Conservation (phyloP, 2,797 vertebrate species). For the Leucoraja ocellata region DNA sequence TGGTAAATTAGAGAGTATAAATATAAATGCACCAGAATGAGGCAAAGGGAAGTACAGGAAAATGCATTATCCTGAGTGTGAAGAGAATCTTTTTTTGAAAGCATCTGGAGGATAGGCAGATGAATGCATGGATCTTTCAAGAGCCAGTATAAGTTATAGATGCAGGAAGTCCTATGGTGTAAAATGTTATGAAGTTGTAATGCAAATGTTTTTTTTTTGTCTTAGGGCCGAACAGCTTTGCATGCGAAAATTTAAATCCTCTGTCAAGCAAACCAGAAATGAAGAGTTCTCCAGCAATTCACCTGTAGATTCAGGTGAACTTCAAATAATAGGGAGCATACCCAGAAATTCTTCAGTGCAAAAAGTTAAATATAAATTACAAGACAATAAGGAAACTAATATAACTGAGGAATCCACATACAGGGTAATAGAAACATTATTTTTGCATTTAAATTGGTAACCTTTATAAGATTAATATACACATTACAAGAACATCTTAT, state of each 20-base stretch:
- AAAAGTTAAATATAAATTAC: slow-evolving; percentile 52
- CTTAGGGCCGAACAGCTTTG: slow-evolving; percentile 14
- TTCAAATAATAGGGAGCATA: slow-evolving; percentile 47
- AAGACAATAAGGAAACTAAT: slow-evolving; percentile 47
- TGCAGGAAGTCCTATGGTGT: neutral
- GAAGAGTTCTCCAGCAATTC: slow-evolving; percentile 46
- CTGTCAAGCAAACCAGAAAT: slow-evolving; percentile 44
- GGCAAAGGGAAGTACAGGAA: neutral
- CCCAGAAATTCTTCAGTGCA: slow-evolving; percentile 47
- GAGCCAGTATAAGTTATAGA: neutral
- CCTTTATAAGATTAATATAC: neutral
- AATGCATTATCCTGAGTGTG: neutral
- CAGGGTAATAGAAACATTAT: slow-evolving; percentile 58
- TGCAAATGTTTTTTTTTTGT: neutral
- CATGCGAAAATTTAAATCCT: slow-evolving; percentile 50
- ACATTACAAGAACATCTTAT: neutral
- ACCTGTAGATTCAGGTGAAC: slow-evolving; percentile 43
- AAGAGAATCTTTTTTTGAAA: neutral
- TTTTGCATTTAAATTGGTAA: neutral
- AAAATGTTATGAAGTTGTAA: neutral
- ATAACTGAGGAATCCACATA: slow-evolving; percentile 72
- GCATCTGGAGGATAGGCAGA: neutral
- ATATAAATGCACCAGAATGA: neutral
- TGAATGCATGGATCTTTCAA: neutral
- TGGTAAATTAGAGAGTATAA: neutral